These are phyloP conservation scores for Strix aluco DNA, from an alignment of 2,113 vertebrate genomes.

Conservation along the genomic window DNA sequence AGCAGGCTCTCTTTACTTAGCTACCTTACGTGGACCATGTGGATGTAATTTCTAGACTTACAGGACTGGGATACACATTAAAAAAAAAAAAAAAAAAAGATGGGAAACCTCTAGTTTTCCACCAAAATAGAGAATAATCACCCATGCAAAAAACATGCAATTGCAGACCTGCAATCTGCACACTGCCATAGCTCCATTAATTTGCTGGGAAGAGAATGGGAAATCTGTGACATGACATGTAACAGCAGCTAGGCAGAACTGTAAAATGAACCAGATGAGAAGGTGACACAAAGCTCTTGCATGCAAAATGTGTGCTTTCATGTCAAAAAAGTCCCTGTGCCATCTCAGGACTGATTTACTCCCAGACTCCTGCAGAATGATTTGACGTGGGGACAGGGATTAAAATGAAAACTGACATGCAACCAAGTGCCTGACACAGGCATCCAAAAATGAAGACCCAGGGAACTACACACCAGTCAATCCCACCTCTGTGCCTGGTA, in stretches of 20 bases:
- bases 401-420: neutral
- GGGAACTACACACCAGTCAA: no score
- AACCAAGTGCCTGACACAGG: rapidly evolving
- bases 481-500: no score
- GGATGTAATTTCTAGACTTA: neutral
- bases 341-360: neutral
- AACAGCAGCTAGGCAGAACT: neutral
- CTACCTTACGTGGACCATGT: neutral
- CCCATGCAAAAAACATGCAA: neutral
- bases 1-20: neutral
- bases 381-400: neutral
- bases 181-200: neutral
- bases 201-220: neutral
- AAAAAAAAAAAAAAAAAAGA: no score
- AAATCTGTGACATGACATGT: neutral
- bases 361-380: neutral
- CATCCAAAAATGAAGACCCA: neutral
- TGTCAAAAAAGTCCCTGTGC: neutral
- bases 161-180: neutral
- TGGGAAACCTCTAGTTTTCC: neutral
- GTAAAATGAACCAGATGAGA: neutral
- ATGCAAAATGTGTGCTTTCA: neutral
- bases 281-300: neutral
- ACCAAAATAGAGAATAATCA: neutral
- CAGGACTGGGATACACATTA: neutral